phyloP scores from a whole-genome alignment of 2,888 invertebrate genomes.

The Diarsia rubi region DNA sequence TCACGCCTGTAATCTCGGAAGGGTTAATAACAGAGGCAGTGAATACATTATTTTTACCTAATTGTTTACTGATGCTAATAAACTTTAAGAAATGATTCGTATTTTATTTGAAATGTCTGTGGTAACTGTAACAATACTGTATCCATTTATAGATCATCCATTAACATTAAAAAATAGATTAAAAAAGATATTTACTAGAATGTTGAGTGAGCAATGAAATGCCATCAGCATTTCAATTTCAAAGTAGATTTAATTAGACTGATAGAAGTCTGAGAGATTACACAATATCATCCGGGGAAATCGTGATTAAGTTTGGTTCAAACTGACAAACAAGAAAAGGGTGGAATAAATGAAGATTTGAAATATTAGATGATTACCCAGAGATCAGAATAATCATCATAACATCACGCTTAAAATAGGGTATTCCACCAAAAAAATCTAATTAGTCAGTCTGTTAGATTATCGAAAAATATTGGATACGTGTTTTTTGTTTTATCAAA shows the following conservation, averaged over 20 bases:
- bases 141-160: background rate
- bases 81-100: background rate
- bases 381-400: background rate
- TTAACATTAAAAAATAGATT: too few relatives aligned
- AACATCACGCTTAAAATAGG: background rate
- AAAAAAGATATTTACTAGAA: background rate
- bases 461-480: too few relatives aligned
- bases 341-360: background rate
- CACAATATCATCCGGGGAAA: background rate
- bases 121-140: background rate
- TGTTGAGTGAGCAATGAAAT: constrained; percentile 10
- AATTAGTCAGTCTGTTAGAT: too few relatives aligned
- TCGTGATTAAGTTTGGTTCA: background rate
- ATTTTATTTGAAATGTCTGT: background rate
- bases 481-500: too few relatives aligned
- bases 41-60: too few relatives aligned
- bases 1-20: too few relatives aligned
- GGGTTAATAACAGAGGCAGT: too few relatives aligned
- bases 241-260: background rate
- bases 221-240: constrained; percentile 14
- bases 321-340: background rate
- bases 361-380: background rate
- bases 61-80: too few relatives aligned
- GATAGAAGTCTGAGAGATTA: background rate
- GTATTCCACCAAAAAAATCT: too few relatives aligned